phyloP scores from a whole-genome alignment of 1,140 invertebrate genomes.

The Drosophila lini region DNA sequence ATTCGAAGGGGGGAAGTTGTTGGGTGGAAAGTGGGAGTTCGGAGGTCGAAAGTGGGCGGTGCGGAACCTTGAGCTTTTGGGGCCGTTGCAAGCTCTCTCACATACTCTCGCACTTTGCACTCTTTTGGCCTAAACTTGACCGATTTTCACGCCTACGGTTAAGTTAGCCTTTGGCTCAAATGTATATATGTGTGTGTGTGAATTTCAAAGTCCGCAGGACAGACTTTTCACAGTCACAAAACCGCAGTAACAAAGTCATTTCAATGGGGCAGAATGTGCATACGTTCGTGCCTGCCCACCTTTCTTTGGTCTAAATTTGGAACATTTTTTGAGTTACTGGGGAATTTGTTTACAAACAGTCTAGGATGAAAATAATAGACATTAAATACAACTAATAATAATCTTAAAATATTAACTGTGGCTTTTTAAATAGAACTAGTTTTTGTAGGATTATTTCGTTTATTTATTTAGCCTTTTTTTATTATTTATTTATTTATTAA shows the following conservation, averaged over 20 bases:
- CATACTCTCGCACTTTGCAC: conserved; percentile 3
- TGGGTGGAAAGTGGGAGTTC: conserved; percentile 21
- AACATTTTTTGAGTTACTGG: conserved; percentile 24
- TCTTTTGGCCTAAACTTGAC: conserved; percentile 57
- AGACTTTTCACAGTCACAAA: conserved; percentile 2
- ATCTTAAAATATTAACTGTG: background rate
- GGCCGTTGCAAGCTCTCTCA: conserved; percentile 25
- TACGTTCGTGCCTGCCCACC: conserved; percentile 2
- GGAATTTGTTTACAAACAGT: conserved; percentile 4
- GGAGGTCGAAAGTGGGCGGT: conserved; percentile 14
- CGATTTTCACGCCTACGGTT: conserved; percentile 47
- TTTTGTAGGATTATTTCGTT: background rate
- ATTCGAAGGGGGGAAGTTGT: conserved; percentile 23
- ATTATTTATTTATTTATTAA: background rate
- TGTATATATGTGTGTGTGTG: background rate
- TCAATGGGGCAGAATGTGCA: conserved; percentile 1
- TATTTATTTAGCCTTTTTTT: background rate
- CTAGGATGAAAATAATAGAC: background rate
- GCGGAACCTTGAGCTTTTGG: conserved; percentile 49
- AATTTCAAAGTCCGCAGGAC: conserved; percentile 28
- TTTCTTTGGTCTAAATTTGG: conserved; percentile 35
- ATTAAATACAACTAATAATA: background rate
- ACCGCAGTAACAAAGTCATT: background rate
- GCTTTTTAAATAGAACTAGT: background rate
- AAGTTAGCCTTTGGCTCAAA: background rate